A percentile compares a stretch with the other conserved stretches of the same genome.
phyloP scores from a whole-genome alignment of 1,140 invertebrate genomes.

The Eulimnadia texana region DNA sequence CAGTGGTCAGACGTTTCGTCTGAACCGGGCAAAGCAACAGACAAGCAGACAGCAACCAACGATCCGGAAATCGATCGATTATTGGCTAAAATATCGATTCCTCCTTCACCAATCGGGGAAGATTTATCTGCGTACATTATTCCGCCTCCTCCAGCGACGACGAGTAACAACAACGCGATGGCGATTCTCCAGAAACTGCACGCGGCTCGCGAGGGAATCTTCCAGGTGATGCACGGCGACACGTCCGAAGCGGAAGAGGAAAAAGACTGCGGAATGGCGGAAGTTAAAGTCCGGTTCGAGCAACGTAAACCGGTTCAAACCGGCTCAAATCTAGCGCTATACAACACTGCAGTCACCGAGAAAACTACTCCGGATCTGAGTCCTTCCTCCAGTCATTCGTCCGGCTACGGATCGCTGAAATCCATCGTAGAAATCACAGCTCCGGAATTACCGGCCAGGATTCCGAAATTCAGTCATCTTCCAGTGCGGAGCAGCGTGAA shows the following conservation, averaged over 20 bases:
- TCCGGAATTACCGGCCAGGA: conserved; percentile 13
- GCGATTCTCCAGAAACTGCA: conserved; percentile 18
- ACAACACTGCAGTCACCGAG: not conserved
- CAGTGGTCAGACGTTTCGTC: conserved; percentile 12
- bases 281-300: conserved; percentile 8
- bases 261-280: conserved; percentile 7
- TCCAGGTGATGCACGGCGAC: conserved; percentile 16
- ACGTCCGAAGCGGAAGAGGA: not conserved
- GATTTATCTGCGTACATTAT: conserved; percentile 66
- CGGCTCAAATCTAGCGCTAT: conserved; percentile 16
- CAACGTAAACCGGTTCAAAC: conserved; percentile 6
- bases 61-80: conserved; percentile 52
- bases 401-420: conserved; percentile 11
- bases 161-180: conserved; percentile 22
- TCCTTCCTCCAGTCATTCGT: conserved; percentile 9
- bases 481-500: not conserved
- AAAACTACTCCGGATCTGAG: conserved; percentile 4
- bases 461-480: not conserved
- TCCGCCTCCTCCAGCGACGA: conserved; percentile 51
- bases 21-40: not conserved
- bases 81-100: conserved; percentile 63
- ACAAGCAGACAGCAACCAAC: not conserved
- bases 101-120: conserved; percentile 41
- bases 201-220: conserved; percentile 17
- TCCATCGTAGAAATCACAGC: conserved; percentile 9